Base-by-base conservation (phyloP, 2,888 invertebrate genomes). In the Nemotelus pantherinus region DNA sequence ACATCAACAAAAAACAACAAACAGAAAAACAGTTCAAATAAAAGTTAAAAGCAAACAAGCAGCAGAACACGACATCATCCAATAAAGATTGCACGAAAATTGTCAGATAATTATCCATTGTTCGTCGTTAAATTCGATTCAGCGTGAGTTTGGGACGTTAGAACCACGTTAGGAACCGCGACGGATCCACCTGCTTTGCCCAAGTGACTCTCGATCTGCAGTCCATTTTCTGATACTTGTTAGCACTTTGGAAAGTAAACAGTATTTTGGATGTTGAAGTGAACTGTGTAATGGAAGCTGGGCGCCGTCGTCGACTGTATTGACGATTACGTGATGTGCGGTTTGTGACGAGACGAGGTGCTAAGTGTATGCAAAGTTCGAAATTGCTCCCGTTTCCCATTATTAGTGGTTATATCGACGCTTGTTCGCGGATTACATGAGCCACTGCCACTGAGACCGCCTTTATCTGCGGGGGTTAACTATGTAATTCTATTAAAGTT, bases 51-150 rank as follows among this genome's bases (percentile, higher is more conserved):
- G 2, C 63, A 25, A 41, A 39, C 43, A 43, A 41, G 43, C 39
- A 7, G 41, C 39, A 25, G 41, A 39, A 60, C 60, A 55, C 4
- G 55, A 70, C 44, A 70, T 44, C 39, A 45, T 10, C 25, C 25
- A 25, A 25, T 25, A 5, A 43, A 70, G 70, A 70, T 70, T 55
- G 70, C 41, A 55, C 25, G 25, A n/a, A 10, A 70, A 70, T 70
- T 55, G 43, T 25, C 70, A 4, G 70, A 70, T 70, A 70, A 70
- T 70, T 72, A 48, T 60, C 6, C 39, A n/a, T 53, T 70, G 45
- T 58, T 72, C 57, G 44, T 72, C 58, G 41, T 72, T n/a, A 72
- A 72, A 72, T 47, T 72, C 5, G 47, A 72, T 45, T 72, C 58
- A n/a, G 72, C n/a, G 2, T 25, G 3, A 50, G 50, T 47, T 53